Percentiles rank a stretch among this genome's conserved stretches.
Conservation (phyloP, 2,797 vertebrate species). For the Notolepis coatsorum region DNA sequence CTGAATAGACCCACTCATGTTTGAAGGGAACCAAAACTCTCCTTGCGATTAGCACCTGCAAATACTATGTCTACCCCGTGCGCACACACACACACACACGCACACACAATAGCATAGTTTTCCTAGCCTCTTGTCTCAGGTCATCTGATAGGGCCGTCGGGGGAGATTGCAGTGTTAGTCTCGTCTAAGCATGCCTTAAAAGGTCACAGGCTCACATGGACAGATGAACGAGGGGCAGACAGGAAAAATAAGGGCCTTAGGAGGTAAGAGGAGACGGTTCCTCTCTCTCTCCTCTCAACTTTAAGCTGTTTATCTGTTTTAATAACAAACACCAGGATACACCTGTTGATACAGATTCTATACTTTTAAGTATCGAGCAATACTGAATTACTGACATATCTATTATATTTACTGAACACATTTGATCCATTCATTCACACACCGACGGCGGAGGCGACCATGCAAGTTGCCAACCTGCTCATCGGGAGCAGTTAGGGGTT, state of each 20-base stretch:
- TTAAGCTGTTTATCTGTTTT: no score
- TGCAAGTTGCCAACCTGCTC: no score
- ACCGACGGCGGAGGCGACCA: no score
- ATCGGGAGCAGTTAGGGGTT: no score
- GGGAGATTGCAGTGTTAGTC: conserved; percentile 75
- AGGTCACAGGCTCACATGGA: conserved; percentile 77
- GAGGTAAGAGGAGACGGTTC: conserved; percentile 38
- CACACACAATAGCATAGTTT: conserved; percentile 30
- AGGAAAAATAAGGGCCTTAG: conserved; percentile 31
- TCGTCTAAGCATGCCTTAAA: conserved; percentile 77
- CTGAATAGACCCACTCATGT: conserved; percentile 82
- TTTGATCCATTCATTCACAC: no score
- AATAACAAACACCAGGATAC: no score
- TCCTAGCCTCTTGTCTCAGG: conserved; percentile 76
- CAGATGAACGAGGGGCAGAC: conserved; percentile 18
- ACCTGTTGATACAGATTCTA: no score
- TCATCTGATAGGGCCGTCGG: conserved; percentile 78
- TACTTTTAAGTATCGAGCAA: no score
- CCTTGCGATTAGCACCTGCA: conserved; percentile 71
- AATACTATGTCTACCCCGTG: conserved; percentile 69
- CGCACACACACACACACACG: conserved; percentile 3
- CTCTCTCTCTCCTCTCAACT: conserved; percentile 12
- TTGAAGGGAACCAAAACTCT: conserved; percentile 73
- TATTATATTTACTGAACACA: no score
- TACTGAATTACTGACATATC: no score